phyloP scores from a whole-genome alignment of 2,888 invertebrate species.

The Phyto melanocephala region DNA sequence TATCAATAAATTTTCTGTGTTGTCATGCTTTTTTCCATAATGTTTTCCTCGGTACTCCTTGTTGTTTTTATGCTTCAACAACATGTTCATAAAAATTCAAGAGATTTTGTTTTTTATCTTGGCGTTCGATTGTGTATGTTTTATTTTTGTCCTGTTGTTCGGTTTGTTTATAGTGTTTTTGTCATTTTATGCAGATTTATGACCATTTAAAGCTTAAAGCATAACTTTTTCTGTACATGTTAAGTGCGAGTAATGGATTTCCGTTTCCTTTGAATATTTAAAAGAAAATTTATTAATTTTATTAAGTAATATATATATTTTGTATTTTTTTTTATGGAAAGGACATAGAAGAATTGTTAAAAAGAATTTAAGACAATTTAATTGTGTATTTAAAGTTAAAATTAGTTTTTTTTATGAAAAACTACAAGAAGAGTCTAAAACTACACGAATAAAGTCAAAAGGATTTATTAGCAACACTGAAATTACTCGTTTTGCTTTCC shows the following conservation, averaged over 20 bases:
- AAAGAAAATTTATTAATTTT: constrained; percentile 35
- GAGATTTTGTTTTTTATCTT: constrained; percentile 50
- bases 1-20: constrained; percentile 62
- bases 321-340: too few species aligned
- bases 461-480: too few species aligned
- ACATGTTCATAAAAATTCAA: constrained; percentile 63
- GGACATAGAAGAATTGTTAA: too few species aligned
- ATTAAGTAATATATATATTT: background rate
- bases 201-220: constrained; percentile 29
- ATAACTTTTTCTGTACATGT: background rate
- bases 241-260: constrained; percentile 62
- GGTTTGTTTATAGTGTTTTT: constrained; percentile 43
- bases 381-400: too few species aligned
- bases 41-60: constrained; percentile 23
- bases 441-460: too few species aligned
- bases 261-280: constrained; percentile 46
- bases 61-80: constrained; percentile 31
- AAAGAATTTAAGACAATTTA: too few species aligned
- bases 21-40: constrained; percentile 45
- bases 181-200: constrained; percentile 61
- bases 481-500: too few species aligned
- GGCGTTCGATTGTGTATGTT: background rate
- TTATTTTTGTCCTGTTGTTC: constrained; percentile 14
- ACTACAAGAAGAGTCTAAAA: too few species aligned
- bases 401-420: too few species aligned